Base-by-base conservation (phyloP, 2,797 vertebrate genomes). In the Brachyalestes nurse region DNA sequence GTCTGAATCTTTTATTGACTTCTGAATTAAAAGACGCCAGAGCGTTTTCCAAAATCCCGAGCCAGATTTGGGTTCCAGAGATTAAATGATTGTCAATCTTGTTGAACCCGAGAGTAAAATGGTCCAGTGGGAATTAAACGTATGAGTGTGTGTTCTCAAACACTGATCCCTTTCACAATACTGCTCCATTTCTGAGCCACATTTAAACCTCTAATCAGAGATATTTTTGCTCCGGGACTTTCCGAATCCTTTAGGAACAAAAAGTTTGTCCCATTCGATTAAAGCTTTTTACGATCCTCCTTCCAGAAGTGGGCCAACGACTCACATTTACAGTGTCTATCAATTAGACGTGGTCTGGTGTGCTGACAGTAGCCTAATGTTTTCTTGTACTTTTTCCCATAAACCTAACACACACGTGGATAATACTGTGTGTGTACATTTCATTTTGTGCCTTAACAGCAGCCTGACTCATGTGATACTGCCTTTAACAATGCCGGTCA, bases 191-290 rank as follows among this genome's bases (percentile, higher is more conserved):
- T 72, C 51, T 40, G 71, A 57, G 51, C 51, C 71, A 72, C 16
- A 72, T 72, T 38, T 72, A 72, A 57, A 55, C 71, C 28, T 72
- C 51, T 72, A 55, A 57, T 72, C 71, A 57, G 49, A 55, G 51
- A 38, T 55, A 40, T 65, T 72, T 57, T 40, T 8, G 25, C 71
- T 72, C 71, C 4, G 19, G 57, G 71, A 28, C 34, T 10, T 72
- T 57, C 34, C n/a, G 28, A 72, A 38, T 72, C 53, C 71, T 72
- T 57, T 21, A 57, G 71, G 71, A 72, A 51, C 28, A 34, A n/a
- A 38, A 72, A 40, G 23, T 72, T 57, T 21, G 51, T 53, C 23
- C 47, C 16, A n/a, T 51, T 72, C 51, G 34, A 55, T 55, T 72
- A 72, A 72, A 66, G 14, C 8, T 55, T 12, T 34, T 55, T 53